Evolutionary conservation across 2,113 vertebrate genomes (phyloP), one percentile per base, ranked within the genome.

Genomic region (Hystrix brachyura): DNA sequence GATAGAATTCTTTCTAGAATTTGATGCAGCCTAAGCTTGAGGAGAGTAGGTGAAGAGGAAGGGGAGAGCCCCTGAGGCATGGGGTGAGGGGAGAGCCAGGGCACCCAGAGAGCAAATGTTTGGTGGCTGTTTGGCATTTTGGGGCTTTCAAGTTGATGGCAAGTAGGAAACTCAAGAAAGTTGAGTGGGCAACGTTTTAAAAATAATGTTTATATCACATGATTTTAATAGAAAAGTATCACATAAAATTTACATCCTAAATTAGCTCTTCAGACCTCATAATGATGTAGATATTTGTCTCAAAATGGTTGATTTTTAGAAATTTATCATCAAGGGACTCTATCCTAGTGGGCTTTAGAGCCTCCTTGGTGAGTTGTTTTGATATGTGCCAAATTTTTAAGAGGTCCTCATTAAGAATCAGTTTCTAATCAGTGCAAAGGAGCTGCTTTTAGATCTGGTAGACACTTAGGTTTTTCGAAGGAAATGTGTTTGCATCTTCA

Each of bases 221-320:
- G 76, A 8, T 89, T 25, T 81, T 69, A 86, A 46, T 64, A 18
- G 86, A 80, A 87, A 76, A 72, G 19, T 60, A 29, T 7, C 29
- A 25, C 19, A 5, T 76, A 85, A 72, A 87, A 43, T 53, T 32
- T 67, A 21, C 6, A 48, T 34, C 17, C 71, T 79, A 29, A 85
- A 1, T 82, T 11, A 34, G 9, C 25, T 85, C 83, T 92, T 88
- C 65, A 64, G 21, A 69, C 80, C 71, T n/a, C 15, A 90, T 6
- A 69, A 0, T 46, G 59, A 38, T 15, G 18, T 11, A 55, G 19
- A 46, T 81, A n/a, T 38, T 55, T 57, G n/a, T 59, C 59, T 91
- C 57, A 65, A 23, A 80, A 25, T 67, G 90, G 25, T 51, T 89
- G 43, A 51, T 95, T 94, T 92, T 92, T 38, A 91, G 32, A 91